phyloP scores from a whole-genome alignment of 2,797 vertebrate species.

The Huso huso region DNA sequence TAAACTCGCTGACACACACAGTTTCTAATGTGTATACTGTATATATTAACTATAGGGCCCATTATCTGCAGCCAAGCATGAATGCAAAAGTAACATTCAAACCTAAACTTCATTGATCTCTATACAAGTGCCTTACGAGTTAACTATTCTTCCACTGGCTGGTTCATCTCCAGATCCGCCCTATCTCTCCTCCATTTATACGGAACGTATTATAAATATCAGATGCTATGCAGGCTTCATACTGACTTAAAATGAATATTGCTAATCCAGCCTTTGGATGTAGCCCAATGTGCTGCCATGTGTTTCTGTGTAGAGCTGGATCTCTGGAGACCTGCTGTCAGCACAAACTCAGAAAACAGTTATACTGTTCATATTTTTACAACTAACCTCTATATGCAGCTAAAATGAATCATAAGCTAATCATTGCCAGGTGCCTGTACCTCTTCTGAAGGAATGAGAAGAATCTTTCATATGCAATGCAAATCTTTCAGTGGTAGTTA shows the following conservation, averaged over 20 bases:
- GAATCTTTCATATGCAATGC: conserved; percentile 49
- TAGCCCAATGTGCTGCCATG: conserved; percentile 57
- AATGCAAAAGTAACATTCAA: too few relatives aligned
- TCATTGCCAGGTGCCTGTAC: conserved; percentile 55
- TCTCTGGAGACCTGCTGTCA: conserved; percentile 57
- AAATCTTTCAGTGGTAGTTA: conserved; percentile 35
- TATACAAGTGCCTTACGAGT: too few relatives aligned
- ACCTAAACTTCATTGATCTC: too few relatives aligned
- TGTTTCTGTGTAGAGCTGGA: conserved; percentile 43
- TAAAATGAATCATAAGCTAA: conserved; percentile 45
- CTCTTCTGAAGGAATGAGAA: conserved; percentile 46
- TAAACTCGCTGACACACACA: too few relatives aligned
- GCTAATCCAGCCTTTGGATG: conserved; percentile 63
- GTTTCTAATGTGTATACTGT: too few relatives aligned
- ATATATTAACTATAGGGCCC: too few relatives aligned
- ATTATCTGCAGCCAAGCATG: too few relatives aligned
- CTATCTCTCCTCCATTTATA: not conserved
- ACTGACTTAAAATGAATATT: conserved; percentile 29
- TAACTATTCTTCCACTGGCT: not conserved
- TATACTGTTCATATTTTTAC: conserved; percentile 48
- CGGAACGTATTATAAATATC: not conserved
- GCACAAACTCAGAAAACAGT: conserved; percentile 58
- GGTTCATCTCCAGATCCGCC: not conserved
- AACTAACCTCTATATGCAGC: conserved; percentile 69
- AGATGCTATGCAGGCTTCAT: conserved; percentile 3